Evolutionary conservation across 2,113 vertebrate genomes (phyloP), one percentile per base, ranked within the genome.

Genomic region (Notechis scutatus): DNA sequence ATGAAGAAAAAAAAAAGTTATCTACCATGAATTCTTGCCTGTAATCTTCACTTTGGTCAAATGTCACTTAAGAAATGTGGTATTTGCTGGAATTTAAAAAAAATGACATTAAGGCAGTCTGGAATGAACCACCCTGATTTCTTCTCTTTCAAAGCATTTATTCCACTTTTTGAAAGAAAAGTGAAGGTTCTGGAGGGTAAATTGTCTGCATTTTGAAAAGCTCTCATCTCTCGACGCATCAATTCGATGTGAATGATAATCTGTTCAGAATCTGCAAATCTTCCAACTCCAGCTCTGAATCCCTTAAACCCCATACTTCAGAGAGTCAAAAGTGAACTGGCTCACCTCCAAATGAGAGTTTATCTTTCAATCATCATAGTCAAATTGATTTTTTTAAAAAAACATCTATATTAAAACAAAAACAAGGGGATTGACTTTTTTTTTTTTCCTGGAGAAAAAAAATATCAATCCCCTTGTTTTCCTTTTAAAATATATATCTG

Each of bases 51-150:
- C 6, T 9, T 7, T 21, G 95, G 74, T 91, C 93, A 94, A 94
- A 93, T 4, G 14, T 90, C 92, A 94, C 94, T 95, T 94, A 94
- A 96, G 87, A 96, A 94, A 89, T 90, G 92, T 89, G 5, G 34
- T 94, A 93, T 69, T 90, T 91, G 7, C 23, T 50, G 93, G 24
- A 81, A 59, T 95, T 95, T 91, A 87, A 52, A 52, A 9, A 47
- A 14, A 57, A 47, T 1, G 91, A 94, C 92, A 93, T 87, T 57
- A 89, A 97, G 87, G 26, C 94, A 95, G 93, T 26, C 50, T 92
- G 94, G 95, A 96, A 96, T 96, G 91, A 96, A 89, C 93, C 92
- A 95, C 93, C 92, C 93, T 95, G 96, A 95, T 97, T 96, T 15
- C 26, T 8, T 57, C 59, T 2, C 3, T 54, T 21, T 95, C 29